phyloP scores from a whole-genome alignment of 2,113 vertebrate genomes.

The Paracanthobrama guichenoti region DNA sequence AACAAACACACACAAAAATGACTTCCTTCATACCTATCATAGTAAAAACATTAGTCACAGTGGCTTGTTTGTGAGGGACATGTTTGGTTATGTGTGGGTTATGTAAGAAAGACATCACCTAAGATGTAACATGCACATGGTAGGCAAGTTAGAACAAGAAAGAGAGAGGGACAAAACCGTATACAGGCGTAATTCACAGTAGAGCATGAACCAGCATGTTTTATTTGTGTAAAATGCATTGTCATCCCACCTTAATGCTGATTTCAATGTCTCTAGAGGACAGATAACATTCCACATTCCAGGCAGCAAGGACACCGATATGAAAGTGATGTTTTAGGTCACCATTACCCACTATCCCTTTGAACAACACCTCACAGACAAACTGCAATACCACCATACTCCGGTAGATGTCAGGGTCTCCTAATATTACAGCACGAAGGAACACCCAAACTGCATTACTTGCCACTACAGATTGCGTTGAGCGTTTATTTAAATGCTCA shows the following conservation, averaged over 20 bases:
- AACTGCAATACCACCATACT: background rate
- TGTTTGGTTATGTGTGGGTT: background rate
- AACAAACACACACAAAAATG: background rate
- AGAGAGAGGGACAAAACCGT: background rate
- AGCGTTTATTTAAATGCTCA: background rate
- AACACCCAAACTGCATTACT: background rate
- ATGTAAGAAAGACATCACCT: background rate
- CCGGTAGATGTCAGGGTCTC: constrained; percentile 28
- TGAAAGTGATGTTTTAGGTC: background rate
- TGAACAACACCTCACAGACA: background rate
- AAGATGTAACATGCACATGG: background rate
- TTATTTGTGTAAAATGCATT: background rate
- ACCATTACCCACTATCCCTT: background rate
- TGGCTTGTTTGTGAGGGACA: background rate
- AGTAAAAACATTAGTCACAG: background rate
- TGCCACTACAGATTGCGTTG: background rate
- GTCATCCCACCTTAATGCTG: background rate
- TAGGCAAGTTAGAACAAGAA: background rate
- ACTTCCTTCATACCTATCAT: background rate
- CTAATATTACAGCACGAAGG: background rate
- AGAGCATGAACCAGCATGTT: background rate
- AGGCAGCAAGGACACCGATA: background rate
- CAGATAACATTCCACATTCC: background rate
- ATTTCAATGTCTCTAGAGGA: background rate
- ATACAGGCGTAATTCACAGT: background rate